Evolutionary conservation across 2,113 vertebrate species (phyloP).

Genomic region (Tachycineta bicolor): DNA sequence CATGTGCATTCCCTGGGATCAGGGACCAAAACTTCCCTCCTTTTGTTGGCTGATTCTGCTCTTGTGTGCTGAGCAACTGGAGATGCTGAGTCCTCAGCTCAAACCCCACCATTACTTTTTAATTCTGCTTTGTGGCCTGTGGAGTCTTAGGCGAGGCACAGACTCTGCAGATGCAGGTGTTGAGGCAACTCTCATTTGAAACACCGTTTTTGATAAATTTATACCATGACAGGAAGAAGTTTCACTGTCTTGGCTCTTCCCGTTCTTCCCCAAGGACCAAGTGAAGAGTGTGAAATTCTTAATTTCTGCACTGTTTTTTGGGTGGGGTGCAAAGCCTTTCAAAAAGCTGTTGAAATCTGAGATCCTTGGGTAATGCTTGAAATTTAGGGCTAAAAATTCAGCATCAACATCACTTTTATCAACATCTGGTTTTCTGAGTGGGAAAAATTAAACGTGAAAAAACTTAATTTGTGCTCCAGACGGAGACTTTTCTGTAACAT

Average conservation of each 20-base stretch:
- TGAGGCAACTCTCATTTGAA: not conserved
- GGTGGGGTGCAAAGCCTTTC: not conserved
- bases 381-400: not conserved
- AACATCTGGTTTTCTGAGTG: not conserved
- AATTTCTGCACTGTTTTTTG: not conserved
- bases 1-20: not conserved
- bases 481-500: not conserved
- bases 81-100: not conserved
- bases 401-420: not conserved
- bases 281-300: not conserved
- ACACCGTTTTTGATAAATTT: not conserved
- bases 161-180: not conserved
- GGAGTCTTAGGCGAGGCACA: not conserved
- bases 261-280: not conserved
- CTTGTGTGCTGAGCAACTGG: not conserved
- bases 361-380: not conserved
- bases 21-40: not conserved
- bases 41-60: not conserved
- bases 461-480: not conserved
- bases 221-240: not conserved
- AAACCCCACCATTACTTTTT: not conserved
- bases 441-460: rapidly evolving
- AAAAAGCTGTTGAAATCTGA: not conserved
- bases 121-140: not conserved
- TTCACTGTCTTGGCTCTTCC: not conserved